Evolutionary conservation across 2,888 invertebrate species (phyloP).

Genomic region (Sminthurides aquaticus): DNA sequence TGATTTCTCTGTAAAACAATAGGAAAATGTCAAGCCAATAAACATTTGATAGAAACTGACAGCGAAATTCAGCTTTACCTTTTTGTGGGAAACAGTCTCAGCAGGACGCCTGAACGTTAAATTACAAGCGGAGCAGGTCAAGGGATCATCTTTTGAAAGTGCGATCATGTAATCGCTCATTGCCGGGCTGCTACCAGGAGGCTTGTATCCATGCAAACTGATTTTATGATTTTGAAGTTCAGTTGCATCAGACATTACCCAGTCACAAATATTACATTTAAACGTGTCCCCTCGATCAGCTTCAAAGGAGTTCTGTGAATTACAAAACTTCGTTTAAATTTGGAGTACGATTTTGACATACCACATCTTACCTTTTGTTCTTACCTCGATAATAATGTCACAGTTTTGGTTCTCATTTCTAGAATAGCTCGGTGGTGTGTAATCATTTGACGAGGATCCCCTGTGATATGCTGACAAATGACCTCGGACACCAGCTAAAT

Average conservation of each 20-base stretch:
- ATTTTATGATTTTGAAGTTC: slow-evolving; percentile 21
- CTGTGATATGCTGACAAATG: not conserved
- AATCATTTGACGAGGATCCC: not conserved
- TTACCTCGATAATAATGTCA: too few species aligned
- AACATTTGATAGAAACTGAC: too few species aligned
- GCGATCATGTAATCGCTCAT: not conserved
- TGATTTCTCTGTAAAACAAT: slow-evolving; percentile 15
- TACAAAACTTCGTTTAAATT: too few species aligned
- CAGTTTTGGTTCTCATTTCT: too few species aligned
- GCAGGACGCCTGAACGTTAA: slow-evolving; percentile 15
- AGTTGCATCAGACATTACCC: slow-evolving; percentile 19
- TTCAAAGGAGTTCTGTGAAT: too few species aligned
- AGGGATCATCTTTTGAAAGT: slow-evolving; percentile 12
- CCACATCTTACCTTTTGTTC: too few species aligned
- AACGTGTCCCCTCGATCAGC: too few species aligned
- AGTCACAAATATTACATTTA: slow-evolving; percentile 21
- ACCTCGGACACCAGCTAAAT: slow-evolving; percentile 5
- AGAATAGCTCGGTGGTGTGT: too few species aligned
- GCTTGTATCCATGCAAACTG: slow-evolving; percentile 21
- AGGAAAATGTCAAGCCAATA: too few species aligned
- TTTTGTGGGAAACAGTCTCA: slow-evolving; percentile 19
- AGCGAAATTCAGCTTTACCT: too few species aligned
- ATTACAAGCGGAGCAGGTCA: slow-evolving; percentile 14
- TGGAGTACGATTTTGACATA: too few species aligned
- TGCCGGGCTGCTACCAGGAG: slow-evolving; percentile 8